Evolutionary conservation across 2,113 vertebrate genomes (phyloP).

Genomic region (Protobothrops flavoviridis): DNA sequence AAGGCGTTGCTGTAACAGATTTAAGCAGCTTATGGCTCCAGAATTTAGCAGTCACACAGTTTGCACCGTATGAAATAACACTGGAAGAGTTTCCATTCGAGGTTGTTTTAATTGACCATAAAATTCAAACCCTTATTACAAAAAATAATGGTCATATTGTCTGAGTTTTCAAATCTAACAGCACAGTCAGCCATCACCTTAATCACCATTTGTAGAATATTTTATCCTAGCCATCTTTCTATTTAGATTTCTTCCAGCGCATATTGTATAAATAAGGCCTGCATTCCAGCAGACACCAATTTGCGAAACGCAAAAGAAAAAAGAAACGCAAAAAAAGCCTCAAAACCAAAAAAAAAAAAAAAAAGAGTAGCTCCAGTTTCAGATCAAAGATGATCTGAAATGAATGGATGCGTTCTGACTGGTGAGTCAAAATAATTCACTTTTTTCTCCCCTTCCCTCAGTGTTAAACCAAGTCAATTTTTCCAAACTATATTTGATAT

Average conservation of each 20-base stretch:
- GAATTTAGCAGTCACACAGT: not conserved
- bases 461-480: conserved; percentile 84
- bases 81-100: not conserved
- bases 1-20: not conserved
- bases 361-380: conserved; percentile 47
- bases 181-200: not conserved
- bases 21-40: not conserved
- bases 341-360: conserved; percentile 54
- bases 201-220: conserved; percentile 8
- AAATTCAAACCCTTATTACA: conserved; percentile 3
- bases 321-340: conserved; percentile 30
- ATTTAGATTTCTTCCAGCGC: conserved; percentile 39
- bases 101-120: not conserved
- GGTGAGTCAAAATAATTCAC: conserved; percentile 79
- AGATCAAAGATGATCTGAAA: conserved; percentile 70
- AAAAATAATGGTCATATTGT: conserved; percentile 13
- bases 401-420: conserved; percentile 82
- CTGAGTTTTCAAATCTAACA: conserved; percentile 45
- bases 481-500: conserved; percentile 81
- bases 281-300: conserved; percentile 54
- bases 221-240: conserved; percentile 19
- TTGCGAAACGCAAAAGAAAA: conserved; percentile 37
- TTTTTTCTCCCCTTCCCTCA: conserved; percentile 58
- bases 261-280: conserved; percentile 65
- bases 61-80: not conserved